Percentiles rank a stretch among this genome's conserved stretches.
Evolutionary conservation across 2,113 vertebrate species (phyloP).

Genomic region (Fulica atra): DNA sequence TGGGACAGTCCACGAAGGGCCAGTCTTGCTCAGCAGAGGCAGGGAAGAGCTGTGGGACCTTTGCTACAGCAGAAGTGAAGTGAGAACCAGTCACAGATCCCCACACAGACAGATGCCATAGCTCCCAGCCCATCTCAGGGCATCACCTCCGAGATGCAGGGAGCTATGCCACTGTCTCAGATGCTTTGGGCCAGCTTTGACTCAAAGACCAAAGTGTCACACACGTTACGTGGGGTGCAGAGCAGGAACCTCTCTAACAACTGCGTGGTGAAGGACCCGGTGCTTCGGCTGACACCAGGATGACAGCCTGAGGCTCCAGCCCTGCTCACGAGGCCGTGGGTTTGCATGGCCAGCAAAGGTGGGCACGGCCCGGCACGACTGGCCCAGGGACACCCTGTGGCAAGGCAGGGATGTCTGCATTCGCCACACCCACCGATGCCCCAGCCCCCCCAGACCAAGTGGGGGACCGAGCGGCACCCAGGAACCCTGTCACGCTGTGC

Average conservation of each 20-base stretch:
- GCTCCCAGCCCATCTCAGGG: background rate
- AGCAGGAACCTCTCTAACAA: background rate
- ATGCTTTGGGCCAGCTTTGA: background rate
- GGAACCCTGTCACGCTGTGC: background rate
- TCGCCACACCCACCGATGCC: background rate
- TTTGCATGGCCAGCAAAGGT: background rate
- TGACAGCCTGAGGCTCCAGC: fast-evolving
- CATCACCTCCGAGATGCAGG: background rate
- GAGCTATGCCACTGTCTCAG: fast-evolving
- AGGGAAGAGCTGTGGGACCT: background rate
- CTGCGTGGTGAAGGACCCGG: fast-evolving
- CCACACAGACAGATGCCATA: background rate
- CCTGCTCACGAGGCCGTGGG: background rate
- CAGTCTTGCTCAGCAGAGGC: no score
- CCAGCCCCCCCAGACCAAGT: background rate
- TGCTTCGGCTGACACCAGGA: background rate
- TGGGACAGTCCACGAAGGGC: no score
- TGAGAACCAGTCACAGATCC: fast-evolving
- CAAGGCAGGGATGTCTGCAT: no score
- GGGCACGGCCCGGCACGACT: background rate
- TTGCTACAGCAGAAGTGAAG: background rate
- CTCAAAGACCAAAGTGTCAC: background rate
- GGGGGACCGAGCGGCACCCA: background rate
- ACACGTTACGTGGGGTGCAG: fast-evolving
- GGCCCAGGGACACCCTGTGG: no score